Base-by-base conservation (phyloP, 2,113 vertebrate genomes). In the Dasyornis broadbenti region DNA sequence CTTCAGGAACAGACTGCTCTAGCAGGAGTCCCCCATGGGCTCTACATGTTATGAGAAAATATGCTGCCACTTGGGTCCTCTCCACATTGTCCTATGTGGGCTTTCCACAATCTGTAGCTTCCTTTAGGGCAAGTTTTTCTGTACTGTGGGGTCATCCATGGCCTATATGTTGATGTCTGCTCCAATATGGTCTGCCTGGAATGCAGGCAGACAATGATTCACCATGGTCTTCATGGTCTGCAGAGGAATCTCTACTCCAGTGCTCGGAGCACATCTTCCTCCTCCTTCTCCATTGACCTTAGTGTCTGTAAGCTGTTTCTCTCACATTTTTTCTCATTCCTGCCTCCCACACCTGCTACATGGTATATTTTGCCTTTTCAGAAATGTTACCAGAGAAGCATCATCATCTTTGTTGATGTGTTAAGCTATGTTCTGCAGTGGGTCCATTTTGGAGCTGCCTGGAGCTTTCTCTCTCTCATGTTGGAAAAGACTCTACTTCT, bases 71-170 rank as follows among this genome's bases (percentile, higher is more conserved):
- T 3, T 35, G 11, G 8, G 4, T 69, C 4, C 22, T n/a, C 20
- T 59, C 70, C 33, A 54, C 18, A 49, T n/a, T 22, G 4, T 60
- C 7, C 31, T 45, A 5, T 71, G 10, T 56, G 24, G 24, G 13
- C 1, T 45, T 10, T 65, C 27, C 18, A 70, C 9, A 71, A 4
- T 14, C 31, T 35, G 28, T 10, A 49, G 7, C 39, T 73, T 78
- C 17, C 28, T 63, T 52, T 40, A 71, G 26, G 11, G 15, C 4
- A 28, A 7, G 0, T 9, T 54, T 40, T 77, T 11, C 16, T 72
- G 21, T 64, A 6, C 2, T 7, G 8, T 26, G 14, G 20, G 8
- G 19, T 37, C 0, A 0, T 60, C 24, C 35, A 17, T 13, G 20
- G 44, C 7, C 5, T 49, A 19, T 1, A 49, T 11, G 8, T 57